Base-by-base conservation (phyloP, 1,140 invertebrate species). In the Drosophila orena region DNA sequence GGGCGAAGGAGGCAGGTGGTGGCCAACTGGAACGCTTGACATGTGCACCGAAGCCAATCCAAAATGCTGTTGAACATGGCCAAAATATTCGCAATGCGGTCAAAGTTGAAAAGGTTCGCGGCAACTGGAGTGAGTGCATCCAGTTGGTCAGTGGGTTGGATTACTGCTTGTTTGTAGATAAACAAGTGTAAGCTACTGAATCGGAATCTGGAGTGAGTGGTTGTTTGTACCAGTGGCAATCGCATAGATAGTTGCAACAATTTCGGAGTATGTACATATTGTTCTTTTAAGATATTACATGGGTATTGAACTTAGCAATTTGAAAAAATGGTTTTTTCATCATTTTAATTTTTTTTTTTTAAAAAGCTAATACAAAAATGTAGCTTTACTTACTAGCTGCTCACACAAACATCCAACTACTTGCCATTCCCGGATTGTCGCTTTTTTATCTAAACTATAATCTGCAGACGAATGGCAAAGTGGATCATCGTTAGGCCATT, bases 21-120 rank as follows among this genome's bases (percentile, higher is more conserved):
- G 60, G 46, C n/a, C 11, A 52, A 40, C 69, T 70, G 71, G 69
- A 54, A 42, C 69, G 50, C 58, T 81, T 88, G 79, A 88, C 83
- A 81, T 85, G 83, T 85, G 83, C 75, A 86, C 54, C 73, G 64
- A 55, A 60, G 69, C 83, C 85, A 88, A 88, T 85, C 83, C 81
- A 74, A 75, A 75, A 56, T 22, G 66, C 72, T 69, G 68, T 65
- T 53, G 55, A 60, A 73, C 73, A 88, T 81, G 66, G 62, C 78
- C 78, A 86, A 78, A 81, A 61, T 62, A 55, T 70, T 77, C 30
- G 65, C 59, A 78, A 66, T 73, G 69, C 76, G 81, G 81, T 81
- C 83, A 88, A 71, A 88, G 83, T 78, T 81, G 68, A 86, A 81
- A 70, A 73, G 68, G 65, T 72, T 46, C 10, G 20, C 34, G 40